phyloP scores from a whole-genome alignment of 2,888 invertebrate genomes.

The Incurvaria masculella region DNA sequence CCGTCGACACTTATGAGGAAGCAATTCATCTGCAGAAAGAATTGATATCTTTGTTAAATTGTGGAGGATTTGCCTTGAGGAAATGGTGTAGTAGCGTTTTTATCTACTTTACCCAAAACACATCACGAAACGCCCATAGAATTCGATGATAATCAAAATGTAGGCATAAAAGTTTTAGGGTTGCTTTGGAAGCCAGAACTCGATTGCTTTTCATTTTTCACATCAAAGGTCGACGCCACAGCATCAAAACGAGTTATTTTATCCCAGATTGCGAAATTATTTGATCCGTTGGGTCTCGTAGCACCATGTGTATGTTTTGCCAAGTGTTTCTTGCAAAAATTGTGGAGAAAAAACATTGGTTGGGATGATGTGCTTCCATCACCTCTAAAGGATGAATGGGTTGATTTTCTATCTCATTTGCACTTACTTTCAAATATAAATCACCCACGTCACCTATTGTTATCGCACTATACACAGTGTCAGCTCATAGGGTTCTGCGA shows the following conservation, averaged over 20 bases:
- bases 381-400: background rate
- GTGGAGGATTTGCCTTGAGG: slow-evolving; percentile 2
- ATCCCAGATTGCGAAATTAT: slow-evolving; percentile 5
- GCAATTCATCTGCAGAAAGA: background rate
- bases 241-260: slow-evolving; percentile 7
- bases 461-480: too few species aligned
- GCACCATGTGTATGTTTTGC: slow-evolving; percentile 7
- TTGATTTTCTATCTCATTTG: slow-evolving; percentile 2
- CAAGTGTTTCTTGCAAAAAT: slow-evolving; percentile 10
- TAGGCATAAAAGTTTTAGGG: background rate
- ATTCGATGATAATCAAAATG: background rate
- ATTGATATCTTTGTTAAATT: background rate
- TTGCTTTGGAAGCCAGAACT: background rate
- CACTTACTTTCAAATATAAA: background rate
- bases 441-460: background rate
- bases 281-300: slow-evolving; percentile 11
- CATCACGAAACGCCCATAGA: slow-evolving; percentile 1
- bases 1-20: background rate
- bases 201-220: slow-evolving; percentile 5
- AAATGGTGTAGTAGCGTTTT: slow-evolving; percentile 7
- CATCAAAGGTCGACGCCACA: background rate
- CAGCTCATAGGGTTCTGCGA: slow-evolving; percentile 4
- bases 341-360: slow-evolving; percentile 6
- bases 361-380: slow-evolving; percentile 7
- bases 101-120: background rate